Percentiles rank a stretch among this genome's conserved stretches.
Evolutionary conservation across 2,113 vertebrate genomes (phyloP).

Genomic region (Holacanthus passer): DNA sequence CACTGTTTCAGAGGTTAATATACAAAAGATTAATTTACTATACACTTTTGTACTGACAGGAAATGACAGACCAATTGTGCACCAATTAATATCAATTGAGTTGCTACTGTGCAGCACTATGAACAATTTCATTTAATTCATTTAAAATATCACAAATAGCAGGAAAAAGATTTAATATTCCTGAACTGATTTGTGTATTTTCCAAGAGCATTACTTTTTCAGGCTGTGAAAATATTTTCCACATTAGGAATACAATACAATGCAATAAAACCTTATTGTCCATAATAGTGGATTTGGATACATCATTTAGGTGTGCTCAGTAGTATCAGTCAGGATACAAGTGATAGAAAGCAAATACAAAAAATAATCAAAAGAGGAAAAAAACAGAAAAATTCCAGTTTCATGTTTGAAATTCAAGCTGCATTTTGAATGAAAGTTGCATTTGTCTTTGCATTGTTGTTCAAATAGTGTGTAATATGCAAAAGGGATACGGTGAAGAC

Average conservation of each 20-base stretch:
- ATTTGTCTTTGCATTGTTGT: background rate
- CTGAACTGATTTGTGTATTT: background rate
- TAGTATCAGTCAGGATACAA: background rate
- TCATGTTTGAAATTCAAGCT: background rate
- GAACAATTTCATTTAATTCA: background rate
- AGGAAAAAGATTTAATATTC: background rate
- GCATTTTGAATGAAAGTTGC: background rate
- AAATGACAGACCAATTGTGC: background rate
- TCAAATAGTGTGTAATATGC: background rate
- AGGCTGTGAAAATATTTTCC: background rate
- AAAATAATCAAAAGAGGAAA: background rate
- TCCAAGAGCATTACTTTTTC: background rate
- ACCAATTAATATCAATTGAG: background rate
- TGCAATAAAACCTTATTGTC: background rate
- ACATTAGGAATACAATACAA: background rate
- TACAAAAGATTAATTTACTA: background rate
- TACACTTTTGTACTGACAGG: background rate
- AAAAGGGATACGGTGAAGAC: background rate
- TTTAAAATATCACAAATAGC: background rate
- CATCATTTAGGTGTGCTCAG: background rate
- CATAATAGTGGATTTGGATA: background rate
- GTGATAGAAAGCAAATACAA: background rate
- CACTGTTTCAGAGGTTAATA: background rate
- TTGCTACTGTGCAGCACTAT: background rate
- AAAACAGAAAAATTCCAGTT: background rate